Conservation (phyloP, 2,797 vertebrate genomes). For the Orestias chungarensis region DNA sequence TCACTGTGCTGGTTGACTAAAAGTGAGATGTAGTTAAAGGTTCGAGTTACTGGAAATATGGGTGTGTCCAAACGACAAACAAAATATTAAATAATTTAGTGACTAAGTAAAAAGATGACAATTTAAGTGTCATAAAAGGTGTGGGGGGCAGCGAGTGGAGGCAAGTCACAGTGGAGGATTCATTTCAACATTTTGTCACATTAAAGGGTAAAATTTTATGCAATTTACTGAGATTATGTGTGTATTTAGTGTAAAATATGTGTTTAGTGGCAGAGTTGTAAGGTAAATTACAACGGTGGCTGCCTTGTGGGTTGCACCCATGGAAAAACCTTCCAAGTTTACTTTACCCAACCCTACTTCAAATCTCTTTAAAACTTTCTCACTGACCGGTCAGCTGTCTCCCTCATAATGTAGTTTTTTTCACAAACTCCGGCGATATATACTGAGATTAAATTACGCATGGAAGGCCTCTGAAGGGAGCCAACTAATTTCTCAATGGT, state of each 20-base stretch:
- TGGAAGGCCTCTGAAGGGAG: background rate
- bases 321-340: background rate
- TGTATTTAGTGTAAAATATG: too few species aligned
- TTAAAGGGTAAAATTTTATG: background rate
- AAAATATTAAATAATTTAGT: background rate
- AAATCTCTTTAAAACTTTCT: background rate
- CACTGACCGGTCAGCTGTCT: background rate
- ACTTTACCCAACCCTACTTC: background rate
- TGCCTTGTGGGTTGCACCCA: background rate
- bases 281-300: background rate
- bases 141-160: too few species aligned
- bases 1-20: slow-evolving; percentile 10
- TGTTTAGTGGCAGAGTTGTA: background rate
- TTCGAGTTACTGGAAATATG: background rate
- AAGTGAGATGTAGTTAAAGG: background rate
- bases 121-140: too few species aligned
- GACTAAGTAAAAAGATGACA: background rate
- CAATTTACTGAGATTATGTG: background rate
- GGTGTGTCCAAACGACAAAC: background rate
- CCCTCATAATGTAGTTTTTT: background rate
- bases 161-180: too few species aligned
- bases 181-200: background rate
- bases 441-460: background rate
- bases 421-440: background rate
- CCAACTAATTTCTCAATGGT: too few species aligned